These are phyloP conservation scores for Zootoca vivipara DNA, from an alignment of 2,113 vertebrate genomes.

Conservation along the genomic window DNA sequence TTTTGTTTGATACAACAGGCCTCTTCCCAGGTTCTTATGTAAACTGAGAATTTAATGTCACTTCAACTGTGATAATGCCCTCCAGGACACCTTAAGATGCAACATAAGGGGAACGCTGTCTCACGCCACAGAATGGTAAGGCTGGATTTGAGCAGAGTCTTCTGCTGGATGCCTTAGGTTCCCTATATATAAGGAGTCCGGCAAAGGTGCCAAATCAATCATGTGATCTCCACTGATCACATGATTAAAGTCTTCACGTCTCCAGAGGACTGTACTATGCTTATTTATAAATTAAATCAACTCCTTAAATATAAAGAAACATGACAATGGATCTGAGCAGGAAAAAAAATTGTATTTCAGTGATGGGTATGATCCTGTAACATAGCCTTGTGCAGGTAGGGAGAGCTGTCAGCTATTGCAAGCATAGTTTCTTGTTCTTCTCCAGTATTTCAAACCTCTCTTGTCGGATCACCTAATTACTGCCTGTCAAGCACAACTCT, in stretches of 20 bases:
- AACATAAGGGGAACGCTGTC: too few relatives aligned
- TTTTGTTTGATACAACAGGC: too few relatives aligned
- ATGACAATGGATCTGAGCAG: neutral
- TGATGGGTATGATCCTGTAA: neutral
- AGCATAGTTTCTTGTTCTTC: neutral
- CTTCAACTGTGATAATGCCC: too few relatives aligned
- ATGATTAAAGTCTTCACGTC: neutral
- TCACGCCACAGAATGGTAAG: too few relatives aligned
- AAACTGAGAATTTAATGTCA: too few relatives aligned
- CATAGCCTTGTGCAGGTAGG: neutral
- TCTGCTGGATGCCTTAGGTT: too few relatives aligned
- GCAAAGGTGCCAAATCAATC: neutral
- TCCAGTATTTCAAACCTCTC: neutral
- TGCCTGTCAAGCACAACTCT: neutral
- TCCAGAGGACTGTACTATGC: neutral
- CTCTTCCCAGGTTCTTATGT: too few relatives aligned
- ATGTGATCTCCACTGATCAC: neutral
- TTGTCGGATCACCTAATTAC: neutral
- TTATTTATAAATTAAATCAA: neutral
- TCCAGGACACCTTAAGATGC: too few relatives aligned
- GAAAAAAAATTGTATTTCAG: neutral
- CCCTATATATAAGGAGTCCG: too few relatives aligned
- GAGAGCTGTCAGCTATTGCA: neutral
- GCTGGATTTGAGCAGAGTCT: too few relatives aligned
- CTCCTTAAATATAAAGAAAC: neutral